A percentile compares a stretch with the other conserved stretches of the same genome.
These are phyloP conservation scores for Mythimna albipuncta DNA, from an alignment of 2,888 invertebrate species.

Conservation along the genomic window DNA sequence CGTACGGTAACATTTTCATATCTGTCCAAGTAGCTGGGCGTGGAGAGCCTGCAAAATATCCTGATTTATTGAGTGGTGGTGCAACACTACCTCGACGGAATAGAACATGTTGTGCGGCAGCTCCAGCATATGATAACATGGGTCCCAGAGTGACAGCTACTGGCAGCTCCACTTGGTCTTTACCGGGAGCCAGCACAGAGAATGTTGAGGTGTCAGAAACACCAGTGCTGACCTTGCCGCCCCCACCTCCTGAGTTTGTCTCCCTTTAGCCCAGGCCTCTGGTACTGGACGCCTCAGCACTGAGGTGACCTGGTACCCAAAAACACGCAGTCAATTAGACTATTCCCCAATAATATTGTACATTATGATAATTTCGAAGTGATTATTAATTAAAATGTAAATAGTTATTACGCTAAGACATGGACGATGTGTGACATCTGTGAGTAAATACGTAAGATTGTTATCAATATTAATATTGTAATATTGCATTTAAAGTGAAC, in stretches of 20 bases:
- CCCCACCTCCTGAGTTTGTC: constrained; percentile 90
- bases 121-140: constrained; percentile 97
- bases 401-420: constrained; percentile 78
- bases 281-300: constrained; percentile 86
- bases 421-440: constrained; percentile 87
- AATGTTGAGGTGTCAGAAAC: constrained; percentile 82
- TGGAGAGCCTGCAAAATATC: constrained; percentile 91
- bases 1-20: constrained; percentile 95
- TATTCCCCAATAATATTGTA: constrained; percentile 85
- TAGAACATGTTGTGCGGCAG: constrained; percentile 87
- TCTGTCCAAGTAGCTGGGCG: constrained; percentile 94
- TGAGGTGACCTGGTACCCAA: constrained; percentile 89
- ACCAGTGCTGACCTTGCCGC: constrained; percentile 87
- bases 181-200: constrained; percentile 91
- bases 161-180: constrained; percentile 95
- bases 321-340: constrained; percentile 87
- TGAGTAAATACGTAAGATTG: constrained; percentile 88
- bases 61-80: constrained; percentile 92
- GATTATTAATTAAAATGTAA: constrained; percentile 83
- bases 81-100: constrained; percentile 88
- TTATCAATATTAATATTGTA: constrained; percentile 86
- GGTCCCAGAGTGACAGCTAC: constrained; percentile 97
- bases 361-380: constrained; percentile 80
- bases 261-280: constrained; percentile 88
- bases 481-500: constrained; percentile 81